Conservation (phyloP, 2,797 vertebrate genomes). For the Lagocephalus sceleratus region DNA sequence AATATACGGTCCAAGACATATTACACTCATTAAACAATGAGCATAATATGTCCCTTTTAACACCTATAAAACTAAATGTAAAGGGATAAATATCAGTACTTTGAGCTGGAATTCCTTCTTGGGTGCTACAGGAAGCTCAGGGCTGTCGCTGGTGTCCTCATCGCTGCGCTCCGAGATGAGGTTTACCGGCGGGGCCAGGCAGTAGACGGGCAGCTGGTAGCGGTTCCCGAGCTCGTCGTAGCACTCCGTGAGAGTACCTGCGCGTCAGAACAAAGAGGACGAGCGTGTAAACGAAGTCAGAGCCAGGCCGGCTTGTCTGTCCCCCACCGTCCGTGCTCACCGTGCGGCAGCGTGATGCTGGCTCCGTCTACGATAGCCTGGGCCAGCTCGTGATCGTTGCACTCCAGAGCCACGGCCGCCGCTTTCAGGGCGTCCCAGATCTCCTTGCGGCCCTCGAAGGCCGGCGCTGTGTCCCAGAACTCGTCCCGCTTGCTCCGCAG, state of each 20-base stretch:
- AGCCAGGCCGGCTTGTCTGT: neutral
- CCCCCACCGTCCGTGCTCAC: constrained; percentile 67
- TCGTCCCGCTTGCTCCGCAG: constrained; percentile 95
- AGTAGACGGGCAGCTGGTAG: constrained; percentile 97
- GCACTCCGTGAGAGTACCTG: constrained; percentile 93
- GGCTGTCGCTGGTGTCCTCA: constrained; percentile 83
- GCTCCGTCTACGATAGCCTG: constrained; percentile 98
- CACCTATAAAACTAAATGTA: no score
- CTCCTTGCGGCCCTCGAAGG: constrained; percentile 97
- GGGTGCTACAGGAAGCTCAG: constrained; percentile 75
- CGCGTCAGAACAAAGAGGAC: neutral
- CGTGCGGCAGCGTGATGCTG: constrained; percentile 93
- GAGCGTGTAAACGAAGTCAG: neutral
- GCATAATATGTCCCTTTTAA: no score
- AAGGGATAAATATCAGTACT: constrained; percentile 33
- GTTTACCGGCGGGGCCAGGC: constrained; percentile 91
- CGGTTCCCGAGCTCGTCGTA: constrained; percentile 96
- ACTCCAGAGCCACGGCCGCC: constrained; percentile 89
- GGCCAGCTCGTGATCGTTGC: constrained; percentile 91
- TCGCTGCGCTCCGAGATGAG: constrained; percentile 91
- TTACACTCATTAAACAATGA: no score
- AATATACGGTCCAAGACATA: no score
- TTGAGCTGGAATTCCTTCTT: constrained; percentile 94
- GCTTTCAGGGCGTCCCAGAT: constrained; percentile 99
- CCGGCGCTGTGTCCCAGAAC: constrained; percentile 97